Evolutionary conservation across 2,888 invertebrate genomes (phyloP).

Genomic region (Kryphioiulus occultus): DNA sequence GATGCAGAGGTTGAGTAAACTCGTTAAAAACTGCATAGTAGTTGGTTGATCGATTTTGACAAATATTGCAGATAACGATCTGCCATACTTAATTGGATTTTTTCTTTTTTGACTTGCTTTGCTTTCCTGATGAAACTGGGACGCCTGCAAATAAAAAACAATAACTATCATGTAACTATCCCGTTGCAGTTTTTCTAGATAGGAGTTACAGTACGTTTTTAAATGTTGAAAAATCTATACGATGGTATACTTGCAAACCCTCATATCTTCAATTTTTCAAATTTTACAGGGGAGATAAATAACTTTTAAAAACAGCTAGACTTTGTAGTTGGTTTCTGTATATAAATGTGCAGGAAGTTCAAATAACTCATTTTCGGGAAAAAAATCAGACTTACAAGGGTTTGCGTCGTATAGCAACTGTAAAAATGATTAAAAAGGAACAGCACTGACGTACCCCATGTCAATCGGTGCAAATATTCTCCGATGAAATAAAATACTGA

Average conservation of each 20-base stretch:
- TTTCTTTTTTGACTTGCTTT: background rate
- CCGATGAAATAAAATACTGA: conserved; percentile 76
- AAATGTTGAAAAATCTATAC: too few relatives aligned
- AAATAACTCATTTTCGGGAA: too few relatives aligned
- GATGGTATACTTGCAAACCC: too few relatives aligned
- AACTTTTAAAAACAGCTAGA: too few relatives aligned
- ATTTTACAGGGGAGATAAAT: too few relatives aligned
- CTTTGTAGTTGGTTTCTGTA: too few relatives aligned
- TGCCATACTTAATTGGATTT: background rate
- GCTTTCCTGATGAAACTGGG: background rate
- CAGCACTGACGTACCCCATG: conserved; percentile 73
- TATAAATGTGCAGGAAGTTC: too few relatives aligned
- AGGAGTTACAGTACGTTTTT: too few relatives aligned
- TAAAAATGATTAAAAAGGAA: background rate
- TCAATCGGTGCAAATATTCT: conserved; percentile 73
- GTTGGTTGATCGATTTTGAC: background rate
- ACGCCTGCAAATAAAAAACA: background rate
- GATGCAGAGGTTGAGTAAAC: background rate
- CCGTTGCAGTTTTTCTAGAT: too few relatives aligned
- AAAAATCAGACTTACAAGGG: too few relatives aligned
- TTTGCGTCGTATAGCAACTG: too few relatives aligned
- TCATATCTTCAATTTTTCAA: too few relatives aligned
- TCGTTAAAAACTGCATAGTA: background rate
- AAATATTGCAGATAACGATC: background rate
- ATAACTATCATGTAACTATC: background rate